Base-by-base conservation (phyloP, 2,113 vertebrate genomes). In the Philantomba maxwellii region DNA sequence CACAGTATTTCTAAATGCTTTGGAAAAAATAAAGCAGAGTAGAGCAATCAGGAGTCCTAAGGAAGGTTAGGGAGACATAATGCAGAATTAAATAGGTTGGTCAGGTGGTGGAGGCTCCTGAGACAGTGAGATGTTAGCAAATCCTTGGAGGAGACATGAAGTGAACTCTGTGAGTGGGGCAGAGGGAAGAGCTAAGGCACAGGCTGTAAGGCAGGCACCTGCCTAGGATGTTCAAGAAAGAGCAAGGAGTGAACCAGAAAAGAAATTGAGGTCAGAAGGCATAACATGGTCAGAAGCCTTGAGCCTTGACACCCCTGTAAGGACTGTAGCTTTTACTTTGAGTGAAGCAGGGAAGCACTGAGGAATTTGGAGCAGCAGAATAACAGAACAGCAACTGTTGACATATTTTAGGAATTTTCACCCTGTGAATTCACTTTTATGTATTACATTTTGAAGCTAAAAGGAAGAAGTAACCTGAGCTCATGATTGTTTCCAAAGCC, bases 401-500 rank as follows among this genome's bases (percentile, higher is more conserved):
- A 15, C 23, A 28, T 64, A 47, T 64, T 85, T 83, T 85, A 62
- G 39, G 26, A 91, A 87, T 92, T 62, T 81, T 85, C 49, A 88
- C 39, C 28, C n/a, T 87, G 6, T 84, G n/a, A 94, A 70, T 94
- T 94, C 36, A 60, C 26, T 94, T 53, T 88, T 15, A 86, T 49
- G 30, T 21, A 10, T 60, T 92, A 4, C 49, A 45, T n/a, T 88
- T 94, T 89, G 55, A 26, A 89, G 78, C 19, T 77, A 55, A 89
- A 84, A 78, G 53, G 36, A 23, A 77, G 39, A 77, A 17, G 23
- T 94, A 58, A 25, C 58, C 43, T 81, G 30, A 87, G 62, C 23
- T 80, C 39, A 10, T 86, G 49, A 30, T 58, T 93, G 84, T 77
- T 91, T 95, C 47, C 33, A 87, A 96, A 95, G 47, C 28, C 51